Evolutionary conservation across 2,113 vertebrate species (phyloP).

Genomic region (Pangasianodon hypophthalmus): DNA sequence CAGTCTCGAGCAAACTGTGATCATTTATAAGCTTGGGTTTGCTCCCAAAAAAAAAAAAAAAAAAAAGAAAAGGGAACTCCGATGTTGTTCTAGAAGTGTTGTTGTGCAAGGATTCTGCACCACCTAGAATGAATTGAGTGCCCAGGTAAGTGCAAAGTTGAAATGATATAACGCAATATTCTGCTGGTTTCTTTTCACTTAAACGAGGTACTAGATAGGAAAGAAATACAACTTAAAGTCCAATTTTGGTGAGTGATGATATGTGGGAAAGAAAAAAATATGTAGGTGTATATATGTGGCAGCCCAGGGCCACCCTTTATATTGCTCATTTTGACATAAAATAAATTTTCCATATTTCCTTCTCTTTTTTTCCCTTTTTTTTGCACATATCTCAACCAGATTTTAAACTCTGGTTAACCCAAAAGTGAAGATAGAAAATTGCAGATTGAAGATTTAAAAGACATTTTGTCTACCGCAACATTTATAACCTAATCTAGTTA

Average conservation of each 20-base stretch:
- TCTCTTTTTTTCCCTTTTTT: not conserved
- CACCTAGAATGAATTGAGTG: not conserved
- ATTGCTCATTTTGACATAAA: not conserved
- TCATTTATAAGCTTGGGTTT: not conserved
- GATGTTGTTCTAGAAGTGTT: not conserved
- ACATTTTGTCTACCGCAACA: not conserved
- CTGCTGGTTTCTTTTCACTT: not conserved
- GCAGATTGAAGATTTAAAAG: not conserved
- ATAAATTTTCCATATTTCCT: not conserved
- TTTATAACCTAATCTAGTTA: not conserved
- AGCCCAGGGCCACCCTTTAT: not conserved
- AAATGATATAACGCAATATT: not conserved
- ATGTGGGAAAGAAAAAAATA: not conserved
- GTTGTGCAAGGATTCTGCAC: not conserved
- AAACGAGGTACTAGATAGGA: not conserved
- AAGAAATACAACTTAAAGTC: not conserved
- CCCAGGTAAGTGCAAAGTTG: slow-evolving; percentile 27
- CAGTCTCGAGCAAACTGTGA: not conserved
- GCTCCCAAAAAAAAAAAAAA: not conserved
- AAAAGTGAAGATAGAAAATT: not conserved
- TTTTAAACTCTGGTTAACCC: not conserved
- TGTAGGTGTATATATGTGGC: not conserved
- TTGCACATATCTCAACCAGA: not conserved
- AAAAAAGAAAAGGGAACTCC: too few species aligned
- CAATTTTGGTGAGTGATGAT: not conserved